phyloP scores from a whole-genome alignment of 2,888 invertebrate genomes.

The Epinotia demarniana region DNA sequence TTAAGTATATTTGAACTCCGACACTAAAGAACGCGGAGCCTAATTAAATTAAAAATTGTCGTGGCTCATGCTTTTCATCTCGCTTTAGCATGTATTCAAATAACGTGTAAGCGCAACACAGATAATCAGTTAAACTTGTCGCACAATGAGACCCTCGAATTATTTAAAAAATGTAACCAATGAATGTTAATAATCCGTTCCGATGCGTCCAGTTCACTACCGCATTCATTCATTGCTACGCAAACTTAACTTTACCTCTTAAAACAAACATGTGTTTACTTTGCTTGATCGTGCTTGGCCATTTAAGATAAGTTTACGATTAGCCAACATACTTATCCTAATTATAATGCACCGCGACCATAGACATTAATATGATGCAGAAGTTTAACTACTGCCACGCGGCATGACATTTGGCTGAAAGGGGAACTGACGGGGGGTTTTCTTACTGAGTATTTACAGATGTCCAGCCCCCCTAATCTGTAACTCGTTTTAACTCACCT shows the following conservation, averaged over 20 bases:
- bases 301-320: constrained; percentile 30
- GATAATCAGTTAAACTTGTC: not conserved
- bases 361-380: constrained; percentile 15
- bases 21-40: no score
- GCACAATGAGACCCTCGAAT: not conserved
- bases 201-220: not conserved
- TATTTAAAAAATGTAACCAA: not conserved
- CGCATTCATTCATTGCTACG: constrained; percentile 25
- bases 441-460: not conserved
- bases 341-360: constrained; percentile 27
- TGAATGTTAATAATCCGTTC: not conserved
- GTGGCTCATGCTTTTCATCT: no score
- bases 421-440: not conserved
- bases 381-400: not conserved
- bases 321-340: constrained; percentile 35
- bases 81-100: not conserved
- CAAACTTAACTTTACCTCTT: constrained; percentile 18
- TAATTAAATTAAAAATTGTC: no score
- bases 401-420: not conserved
- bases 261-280: constrained; percentile 16
- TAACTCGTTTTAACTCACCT: no score
- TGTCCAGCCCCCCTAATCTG: no score
- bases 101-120: no score
- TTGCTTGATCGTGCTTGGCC: constrained; percentile 33
- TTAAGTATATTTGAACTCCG: no score